Evolutionary conservation across 30 jellyfish, hydroid and myxozoan genomes (phyloP), one percentile per base, ranked within the genome.

Genomic region (Euphysa ruthae): DNA sequence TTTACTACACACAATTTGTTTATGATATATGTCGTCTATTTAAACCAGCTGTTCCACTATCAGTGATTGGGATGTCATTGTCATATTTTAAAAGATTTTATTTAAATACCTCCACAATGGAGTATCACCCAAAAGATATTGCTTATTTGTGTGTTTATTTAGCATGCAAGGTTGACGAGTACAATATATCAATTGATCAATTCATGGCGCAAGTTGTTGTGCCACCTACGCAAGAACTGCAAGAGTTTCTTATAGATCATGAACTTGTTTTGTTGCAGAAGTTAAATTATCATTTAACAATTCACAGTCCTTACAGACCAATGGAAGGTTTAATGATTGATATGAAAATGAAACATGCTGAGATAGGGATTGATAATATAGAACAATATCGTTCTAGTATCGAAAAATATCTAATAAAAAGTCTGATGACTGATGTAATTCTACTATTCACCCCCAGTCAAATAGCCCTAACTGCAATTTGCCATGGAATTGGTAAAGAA

Each of bases 161-260:
- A 15, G 94, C 97, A n/a, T 66, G 94, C 14, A 88, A 88, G 61
- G 93, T 88, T 20, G 97, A 88, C 32, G 97, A 88, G 63, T 88
- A 88, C 55, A 88, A 88, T 62, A 94, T 88, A 24, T 81, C 97
- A 0, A 66, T 88, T n/a, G 78, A 78, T 27, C 97, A 88, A 42
- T 88, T 88, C 52, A 62, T 88, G 77, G 89, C 63, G 43, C 94
- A 79, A 49, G 80, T 79, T 30, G 93, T 84, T 21, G 29, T 49
- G 16, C 80, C 89, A 10, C 77, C 56, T 0, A 55, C 69, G 16
- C 65, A 31, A 6, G 58, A 64, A 26, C 69, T 88, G 4, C 82
- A 71, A 15, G 87, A 52, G 35, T 88, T 88, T 57, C 56, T 88
- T 33, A 79, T 88, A 32, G 76, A 93, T 26, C 66, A 79, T 51